phyloP scores from a whole-genome alignment of 2,113 vertebrate species.

The Corynorhinus townsendii region DNA sequence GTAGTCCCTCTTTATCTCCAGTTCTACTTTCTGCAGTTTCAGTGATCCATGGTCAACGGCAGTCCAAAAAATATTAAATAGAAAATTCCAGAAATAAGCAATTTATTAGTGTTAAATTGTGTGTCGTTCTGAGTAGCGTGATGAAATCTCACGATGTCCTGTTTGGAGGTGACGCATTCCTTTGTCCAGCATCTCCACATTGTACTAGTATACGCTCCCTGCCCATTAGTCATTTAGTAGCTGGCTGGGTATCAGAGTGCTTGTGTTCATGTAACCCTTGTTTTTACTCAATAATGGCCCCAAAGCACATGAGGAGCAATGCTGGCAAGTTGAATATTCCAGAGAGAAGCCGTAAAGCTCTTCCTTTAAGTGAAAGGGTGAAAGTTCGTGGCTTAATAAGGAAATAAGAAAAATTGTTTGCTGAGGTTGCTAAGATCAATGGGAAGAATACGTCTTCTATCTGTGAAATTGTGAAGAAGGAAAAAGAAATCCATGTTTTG shows the following conservation, averaged over 20 bases:
- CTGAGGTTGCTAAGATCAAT: background rate
- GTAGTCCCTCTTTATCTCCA: background rate
- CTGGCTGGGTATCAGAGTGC: background rate
- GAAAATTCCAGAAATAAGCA: background rate
- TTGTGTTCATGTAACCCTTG: background rate
- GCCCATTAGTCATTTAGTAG: background rate
- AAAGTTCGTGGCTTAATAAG: background rate
- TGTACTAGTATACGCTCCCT: no score
- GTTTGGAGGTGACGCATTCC: no score
- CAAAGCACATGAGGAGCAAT: no score
- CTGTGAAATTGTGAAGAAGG: background rate
- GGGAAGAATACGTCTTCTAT: background rate
- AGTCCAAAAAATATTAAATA: background rate
- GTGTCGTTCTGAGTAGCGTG: background rate
- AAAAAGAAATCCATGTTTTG: background rate
- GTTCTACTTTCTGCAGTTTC: background rate
- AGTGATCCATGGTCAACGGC: background rate
- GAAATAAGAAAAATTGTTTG: background rate
- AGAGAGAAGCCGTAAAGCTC: background rate
- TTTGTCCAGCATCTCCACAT: background rate
- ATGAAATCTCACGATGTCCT: background rate
- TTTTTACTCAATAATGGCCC: background rate
- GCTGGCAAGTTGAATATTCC: background rate
- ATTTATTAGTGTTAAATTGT: background rate
- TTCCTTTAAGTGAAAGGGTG: background rate